Conservation (phyloP, 1,140 invertebrate genomes). For the Papilio polytes region DNA sequence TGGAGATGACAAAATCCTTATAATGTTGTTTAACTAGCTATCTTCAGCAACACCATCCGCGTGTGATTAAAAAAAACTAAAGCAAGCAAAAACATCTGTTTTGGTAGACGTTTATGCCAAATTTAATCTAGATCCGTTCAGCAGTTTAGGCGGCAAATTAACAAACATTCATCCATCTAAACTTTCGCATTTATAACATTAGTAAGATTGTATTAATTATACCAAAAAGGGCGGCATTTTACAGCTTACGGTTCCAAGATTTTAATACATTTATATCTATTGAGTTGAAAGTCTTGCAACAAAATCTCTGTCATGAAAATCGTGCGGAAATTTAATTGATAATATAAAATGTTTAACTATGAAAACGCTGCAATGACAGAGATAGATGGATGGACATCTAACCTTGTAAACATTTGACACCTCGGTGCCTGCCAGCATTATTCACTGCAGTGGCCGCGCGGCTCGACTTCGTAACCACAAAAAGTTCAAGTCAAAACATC, state of each 20-base stretch:
- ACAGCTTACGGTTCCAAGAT: neutral
- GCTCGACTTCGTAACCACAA: neutral
- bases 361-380: constrained; percentile 53
- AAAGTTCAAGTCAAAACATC: constrained; percentile 31
- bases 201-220: neutral
- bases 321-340: constrained; percentile 26
- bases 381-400: constrained; percentile 57
- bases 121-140: too few species aligned
- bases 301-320: constrained; percentile 6
- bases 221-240: neutral
- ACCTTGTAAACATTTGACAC: constrained; percentile 65
- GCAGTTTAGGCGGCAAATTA: too few species aligned
- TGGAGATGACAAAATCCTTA: neutral
- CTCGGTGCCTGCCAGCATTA: constrained; percentile 48
- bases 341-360: constrained; percentile 26
- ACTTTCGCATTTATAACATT: too few species aligned
- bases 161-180: too few species aligned
- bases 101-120: too few species aligned
- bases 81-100: too few species aligned
- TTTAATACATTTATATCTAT: neutral
- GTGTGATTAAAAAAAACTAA: too few species aligned
- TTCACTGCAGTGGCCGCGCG: constrained; percentile 44
- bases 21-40: neutral
- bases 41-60: too few species aligned
- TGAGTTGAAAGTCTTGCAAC: neutral